Conservation (phyloP, 2,797 vertebrate species). For the Coregonus sp. region DNA sequence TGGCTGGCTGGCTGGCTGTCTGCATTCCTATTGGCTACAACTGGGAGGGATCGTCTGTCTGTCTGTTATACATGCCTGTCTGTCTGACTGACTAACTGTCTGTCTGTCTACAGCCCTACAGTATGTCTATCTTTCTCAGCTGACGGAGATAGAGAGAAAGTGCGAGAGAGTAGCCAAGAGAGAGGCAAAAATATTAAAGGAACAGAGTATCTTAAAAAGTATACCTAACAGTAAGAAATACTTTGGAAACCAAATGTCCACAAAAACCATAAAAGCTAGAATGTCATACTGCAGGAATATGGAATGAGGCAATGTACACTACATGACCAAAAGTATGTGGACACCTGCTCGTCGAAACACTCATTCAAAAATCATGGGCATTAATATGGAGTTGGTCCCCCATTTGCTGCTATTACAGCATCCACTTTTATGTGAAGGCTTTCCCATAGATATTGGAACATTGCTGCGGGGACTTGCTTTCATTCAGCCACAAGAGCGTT, state of each 20-base stretch:
- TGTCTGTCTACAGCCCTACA: not conserved
- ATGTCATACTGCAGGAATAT: not conserved
- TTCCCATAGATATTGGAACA: no score
- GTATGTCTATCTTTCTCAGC: not conserved
- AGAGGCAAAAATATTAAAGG: not conserved
- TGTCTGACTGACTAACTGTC: not conserved
- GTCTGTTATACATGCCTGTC: not conserved
- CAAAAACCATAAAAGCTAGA: not conserved
- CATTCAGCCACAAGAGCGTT: no score
- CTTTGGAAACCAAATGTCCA: not conserved
- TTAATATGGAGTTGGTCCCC: no score
- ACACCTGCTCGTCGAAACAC: no score
- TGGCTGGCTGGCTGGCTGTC: not conserved
- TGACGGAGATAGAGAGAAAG: not conserved
- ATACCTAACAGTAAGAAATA: not conserved
- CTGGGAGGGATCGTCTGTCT: not conserved
- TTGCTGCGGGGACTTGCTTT: no score
- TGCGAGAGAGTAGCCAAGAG: not conserved
- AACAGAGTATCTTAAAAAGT: not conserved
- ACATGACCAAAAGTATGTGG: no score
- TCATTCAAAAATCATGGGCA: no score
- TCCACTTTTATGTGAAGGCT: no score
- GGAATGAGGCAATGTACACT: conserved; percentile 31
- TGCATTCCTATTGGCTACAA: not conserved
- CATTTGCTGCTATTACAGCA: no score